Base-by-base conservation (phyloP, 2,888 invertebrate genomes). In the Minunthozetes semirufus region DNA sequence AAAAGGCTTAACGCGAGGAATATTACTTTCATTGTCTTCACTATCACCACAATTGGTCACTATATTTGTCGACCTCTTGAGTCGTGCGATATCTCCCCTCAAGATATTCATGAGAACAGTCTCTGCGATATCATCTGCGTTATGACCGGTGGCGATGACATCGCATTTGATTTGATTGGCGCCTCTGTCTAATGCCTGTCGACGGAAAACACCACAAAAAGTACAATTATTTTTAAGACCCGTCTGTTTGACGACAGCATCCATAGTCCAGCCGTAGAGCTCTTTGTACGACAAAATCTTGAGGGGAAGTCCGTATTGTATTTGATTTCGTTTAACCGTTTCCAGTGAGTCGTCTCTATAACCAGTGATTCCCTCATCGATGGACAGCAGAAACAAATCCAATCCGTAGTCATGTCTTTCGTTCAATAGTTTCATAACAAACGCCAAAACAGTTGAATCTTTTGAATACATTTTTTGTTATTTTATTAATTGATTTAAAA, bases 261-360 rank as follows among this genome's bases (percentile, higher is more conserved):
- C 99, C 96, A 97, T 97, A 4, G 98, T 97, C 99, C 99, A 99
- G 0, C 97, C 97, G 85, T 98, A 99, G 5, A 99, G 85, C 80
- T 98, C 95, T 85, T 85, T 91, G 82, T 99, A 99, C 0, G 97
- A 97, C 9, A 98, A 85, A 77, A 99, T 94, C 85, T 93, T 95
- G 56, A 99, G 85, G 0, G 94, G 90, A 85, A 99, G 89, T 80
- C 89, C 88, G 85, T 98, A 99, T 82, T 98, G 95, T 80, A 92
- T 89, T 75, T 92, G 87, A 82, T 99, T 99, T 82, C 91, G 88
- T 82, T 96, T 93, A 0, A 99, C 99, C 0, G 97, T 97, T 85
- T 83, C 83, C 29, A 86, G 79, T 9, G 86, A 86, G 79, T 86
- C 86, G 80, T 87, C 87, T 76, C 86, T 80, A 80, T 87, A 87